Conservation (phyloP, 2,888 invertebrate species). For the Microctonus hyperodae region DNA sequence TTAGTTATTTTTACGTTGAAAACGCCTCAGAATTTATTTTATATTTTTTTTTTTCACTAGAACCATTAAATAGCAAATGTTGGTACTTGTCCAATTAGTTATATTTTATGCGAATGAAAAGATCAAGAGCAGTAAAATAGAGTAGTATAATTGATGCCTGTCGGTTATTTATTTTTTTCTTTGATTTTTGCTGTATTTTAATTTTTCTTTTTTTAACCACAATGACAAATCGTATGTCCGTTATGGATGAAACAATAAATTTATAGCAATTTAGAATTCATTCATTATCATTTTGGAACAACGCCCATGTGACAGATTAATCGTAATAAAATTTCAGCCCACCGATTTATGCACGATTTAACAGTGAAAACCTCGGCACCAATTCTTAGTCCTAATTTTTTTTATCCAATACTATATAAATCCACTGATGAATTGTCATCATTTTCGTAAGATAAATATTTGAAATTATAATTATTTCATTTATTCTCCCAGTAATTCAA, state of each 20-base stretch:
- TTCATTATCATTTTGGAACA: conserved; percentile 42
- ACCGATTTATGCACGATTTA: conserved; percentile 36
- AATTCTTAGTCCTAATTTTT: conserved; percentile 35
- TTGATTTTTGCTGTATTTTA: neutral
- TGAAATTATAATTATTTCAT: no score
- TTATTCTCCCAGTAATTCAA: conserved; percentile 3
- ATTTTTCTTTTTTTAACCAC: neutral
- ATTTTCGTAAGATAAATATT: no score
- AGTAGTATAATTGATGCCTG: neutral
- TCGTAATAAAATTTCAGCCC: conserved; percentile 34
- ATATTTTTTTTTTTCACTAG: neutral
- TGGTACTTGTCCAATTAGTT: conserved; percentile 35
- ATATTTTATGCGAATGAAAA: conserved; percentile 27
- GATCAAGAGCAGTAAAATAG: conserved; percentile 8
- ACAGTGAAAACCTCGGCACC: conserved; percentile 40
- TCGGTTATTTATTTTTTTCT: neutral
- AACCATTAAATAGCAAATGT: neutral
- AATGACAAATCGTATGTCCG: conserved; percentile 11
- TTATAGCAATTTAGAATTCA: conserved; percentile 33
- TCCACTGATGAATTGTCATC: neutral
- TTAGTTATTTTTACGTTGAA: conserved; percentile 38
- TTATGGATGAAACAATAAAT: conserved; percentile 9
- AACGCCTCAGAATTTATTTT: conserved; percentile 16
- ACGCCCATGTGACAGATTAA: conserved; percentile 36
- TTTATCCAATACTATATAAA: conserved; percentile 3